A percentile compares a stretch with the other conserved stretches of the same genome.
phyloP scores from a whole-genome alignment of 2,797 vertebrate genomes.

The Hylomyscus alleni region DNA sequence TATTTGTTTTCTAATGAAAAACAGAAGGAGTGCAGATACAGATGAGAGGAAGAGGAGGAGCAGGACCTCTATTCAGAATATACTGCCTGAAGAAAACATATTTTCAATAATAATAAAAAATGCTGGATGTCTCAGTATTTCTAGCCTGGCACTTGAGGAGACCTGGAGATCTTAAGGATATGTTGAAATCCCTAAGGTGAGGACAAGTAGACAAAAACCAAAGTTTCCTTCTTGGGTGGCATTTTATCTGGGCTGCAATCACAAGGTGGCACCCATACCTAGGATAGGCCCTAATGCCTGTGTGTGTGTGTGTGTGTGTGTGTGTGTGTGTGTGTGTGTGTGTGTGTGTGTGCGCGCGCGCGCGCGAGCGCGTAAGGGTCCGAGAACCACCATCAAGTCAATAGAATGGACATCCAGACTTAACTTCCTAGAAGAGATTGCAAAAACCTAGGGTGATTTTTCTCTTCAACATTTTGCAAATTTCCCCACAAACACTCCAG shows the following conservation, averaged over 20 bases:
- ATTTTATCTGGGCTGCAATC: background rate
- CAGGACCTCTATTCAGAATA: background rate
- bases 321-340: no score
- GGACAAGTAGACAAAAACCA: background rate
- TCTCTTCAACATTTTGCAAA: background rate
- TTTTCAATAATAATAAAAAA: background rate
- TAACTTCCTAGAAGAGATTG: background rate
- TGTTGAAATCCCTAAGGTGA: background rate
- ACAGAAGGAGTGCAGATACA: background rate
- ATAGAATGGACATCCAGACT: background rate
- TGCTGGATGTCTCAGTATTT: background rate
- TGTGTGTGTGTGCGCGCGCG: no score
- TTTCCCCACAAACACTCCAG: background rate
- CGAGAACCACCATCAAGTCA: no score
- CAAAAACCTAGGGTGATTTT: background rate
- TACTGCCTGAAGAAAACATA: background rate
- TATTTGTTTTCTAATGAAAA: background rate
- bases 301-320: no score
- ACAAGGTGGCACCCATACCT: background rate
- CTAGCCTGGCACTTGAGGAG: background rate
- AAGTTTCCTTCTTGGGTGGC: background rate
- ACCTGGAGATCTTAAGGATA: background rate
- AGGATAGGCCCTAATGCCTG: background rate
- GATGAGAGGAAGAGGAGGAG: background rate
- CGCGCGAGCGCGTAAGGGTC: no score